Percentiles rank a stretch among this genome's conserved stretches.
Evolutionary conservation across 2,113 vertebrate species (phyloP).

Genomic region (Todiramphus chloris): DNA sequence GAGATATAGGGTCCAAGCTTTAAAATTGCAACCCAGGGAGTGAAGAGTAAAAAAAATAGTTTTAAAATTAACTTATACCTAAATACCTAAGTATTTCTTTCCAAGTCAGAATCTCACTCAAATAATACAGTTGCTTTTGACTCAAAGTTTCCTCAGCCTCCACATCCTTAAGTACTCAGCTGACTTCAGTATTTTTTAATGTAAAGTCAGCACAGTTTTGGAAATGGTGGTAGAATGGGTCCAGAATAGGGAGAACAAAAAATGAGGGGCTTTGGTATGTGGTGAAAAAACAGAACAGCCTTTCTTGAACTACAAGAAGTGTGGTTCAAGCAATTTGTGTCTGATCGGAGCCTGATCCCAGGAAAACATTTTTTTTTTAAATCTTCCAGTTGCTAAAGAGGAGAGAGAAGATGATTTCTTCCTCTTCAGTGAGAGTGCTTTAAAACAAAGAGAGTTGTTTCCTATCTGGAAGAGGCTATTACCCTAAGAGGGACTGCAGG

Average conservation of each 20-base stretch:
- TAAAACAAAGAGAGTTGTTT: background rate
- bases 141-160: background rate
- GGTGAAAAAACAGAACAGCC: background rate
- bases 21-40: background rate
- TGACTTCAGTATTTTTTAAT: background rate
- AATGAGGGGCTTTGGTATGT: background rate
- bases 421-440: background rate
- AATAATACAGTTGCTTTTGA: background rate
- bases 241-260: background rate
- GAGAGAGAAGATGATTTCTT: background rate
- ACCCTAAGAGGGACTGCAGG: background rate
- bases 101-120: background rate
- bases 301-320: background rate
- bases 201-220: background rate
- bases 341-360: background rate
- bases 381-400: background rate
- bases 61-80: background rate
- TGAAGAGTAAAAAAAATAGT: background rate
- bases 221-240: background rate
- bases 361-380: background rate
- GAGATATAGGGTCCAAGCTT: background rate
- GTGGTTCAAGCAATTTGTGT: background rate
- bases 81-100: background rate
- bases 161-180: background rate
- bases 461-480: background rate